phyloP scores from a whole-genome alignment of 2,113 vertebrate species.

The Odontophorus gujanensis region DNA sequence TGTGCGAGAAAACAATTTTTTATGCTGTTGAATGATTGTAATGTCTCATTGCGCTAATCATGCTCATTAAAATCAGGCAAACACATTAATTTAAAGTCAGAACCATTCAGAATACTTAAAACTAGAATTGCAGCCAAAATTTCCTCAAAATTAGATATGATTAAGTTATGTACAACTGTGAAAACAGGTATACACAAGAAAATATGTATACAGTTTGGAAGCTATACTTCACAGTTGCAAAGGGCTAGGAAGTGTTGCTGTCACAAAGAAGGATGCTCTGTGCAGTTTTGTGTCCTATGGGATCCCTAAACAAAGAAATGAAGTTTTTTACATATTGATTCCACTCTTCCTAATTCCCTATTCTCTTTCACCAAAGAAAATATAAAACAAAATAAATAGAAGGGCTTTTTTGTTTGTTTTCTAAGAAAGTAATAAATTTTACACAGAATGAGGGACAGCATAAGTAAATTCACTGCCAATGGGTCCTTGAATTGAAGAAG shows the following conservation, averaged over 20 bases:
- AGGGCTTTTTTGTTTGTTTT: neutral
- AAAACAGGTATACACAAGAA: neutral
- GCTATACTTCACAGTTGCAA: neutral
- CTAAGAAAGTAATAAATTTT: neutral
- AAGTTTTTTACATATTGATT: neutral
- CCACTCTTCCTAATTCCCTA: neutral
- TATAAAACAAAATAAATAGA: neutral
- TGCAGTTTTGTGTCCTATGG: neutral
- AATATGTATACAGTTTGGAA: neutral
- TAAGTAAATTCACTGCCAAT: neutral
- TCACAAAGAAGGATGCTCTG: neutral
- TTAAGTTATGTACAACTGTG: neutral
- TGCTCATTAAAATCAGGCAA: slow-evolving; percentile 32
- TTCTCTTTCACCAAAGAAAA: neutral
- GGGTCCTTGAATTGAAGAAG: neutral
- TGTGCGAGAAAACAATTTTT: neutral
- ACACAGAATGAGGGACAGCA: neutral
- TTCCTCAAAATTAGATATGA: slow-evolving; percentile 1
- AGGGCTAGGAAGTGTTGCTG: neutral
- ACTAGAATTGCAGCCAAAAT: slow-evolving; percentile 39
- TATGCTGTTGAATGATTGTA: slow-evolving; percentile 17
- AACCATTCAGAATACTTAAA: slow-evolving; percentile 13
- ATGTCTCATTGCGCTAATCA: slow-evolving; percentile 37
- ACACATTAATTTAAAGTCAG: slow-evolving; percentile 5
- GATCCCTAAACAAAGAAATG: neutral